Base-by-base conservation (phyloP, 30 jellyfish, hydroid and myxozoan species). In the Turritopsis rubra region DNA sequence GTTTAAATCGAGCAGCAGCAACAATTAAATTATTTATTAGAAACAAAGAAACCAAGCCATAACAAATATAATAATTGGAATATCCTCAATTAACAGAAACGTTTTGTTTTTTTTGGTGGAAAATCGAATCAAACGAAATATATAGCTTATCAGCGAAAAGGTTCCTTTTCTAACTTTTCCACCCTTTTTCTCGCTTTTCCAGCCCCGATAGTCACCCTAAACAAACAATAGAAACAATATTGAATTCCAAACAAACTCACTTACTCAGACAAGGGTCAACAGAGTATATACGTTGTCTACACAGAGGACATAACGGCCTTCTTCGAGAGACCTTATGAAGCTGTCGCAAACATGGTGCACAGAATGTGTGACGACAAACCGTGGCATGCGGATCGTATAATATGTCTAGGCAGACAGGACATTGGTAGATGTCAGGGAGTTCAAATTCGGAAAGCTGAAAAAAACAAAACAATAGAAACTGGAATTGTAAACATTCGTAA, bases 241-340 rank as follows among this genome's bases (percentile, higher is more conserved):
- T 52, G 0, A 16, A 52, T 17, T 5, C 22, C 16, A 60, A 60
- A 81, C 52, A 81, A 3, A 22, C 20, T 1, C 16, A n/a, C 86
- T 65, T 80, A 94, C 99, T 97, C 73, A 68, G 81, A 29, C 83
- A 81, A 1, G 89, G 75, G 24, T 52, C 81, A 19, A 94, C 99
- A 18, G 75, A 18, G 18, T 75, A 52, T n/a, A 94, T 65, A 54
- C 92, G 99, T 29, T 83, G 81, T 54, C 99, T 73, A 82, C 99
- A 94, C 29, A 94, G 79, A 1, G 99, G 99, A 80, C 99, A 94
- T 71, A 83, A 68, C 30, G 99, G 99, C 27, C 88, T 84, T 27
- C 95, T 86, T 7, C 88, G 72, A 3, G 99, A 53, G 7, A 85
- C 91, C 54, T 83, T 75, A 75, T 94, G 84, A 65, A 94, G 79